A percentile compares a stretch with the other conserved stretches of the same genome.
Conservation (phyloP, 2,888 invertebrate genomes). For the Cataglyphis cursor region DNA sequence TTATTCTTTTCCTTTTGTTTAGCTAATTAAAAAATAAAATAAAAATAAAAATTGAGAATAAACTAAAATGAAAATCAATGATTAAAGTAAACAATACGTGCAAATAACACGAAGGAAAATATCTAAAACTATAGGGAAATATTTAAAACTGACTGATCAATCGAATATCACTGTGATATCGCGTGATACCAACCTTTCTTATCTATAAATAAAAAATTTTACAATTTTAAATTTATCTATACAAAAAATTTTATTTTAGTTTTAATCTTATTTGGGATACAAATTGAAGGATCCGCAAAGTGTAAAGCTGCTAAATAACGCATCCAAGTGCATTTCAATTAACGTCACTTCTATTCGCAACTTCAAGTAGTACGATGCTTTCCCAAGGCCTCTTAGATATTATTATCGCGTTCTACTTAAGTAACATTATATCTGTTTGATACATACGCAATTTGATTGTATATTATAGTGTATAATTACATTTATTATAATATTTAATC, state of each 20-base stretch:
- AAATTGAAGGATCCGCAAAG: conserved; percentile 59
- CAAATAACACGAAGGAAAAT: background rate
- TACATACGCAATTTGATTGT: background rate
- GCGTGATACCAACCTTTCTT: background rate
- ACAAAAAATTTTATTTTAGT: background rate
- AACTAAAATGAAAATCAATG: background rate
- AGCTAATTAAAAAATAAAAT: background rate
- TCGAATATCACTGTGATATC: background rate
- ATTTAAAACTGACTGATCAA: background rate
- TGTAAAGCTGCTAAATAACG: conserved; percentile 50
- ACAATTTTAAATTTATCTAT: background rate
- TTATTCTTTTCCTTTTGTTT: background rate
- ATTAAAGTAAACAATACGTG: background rate
- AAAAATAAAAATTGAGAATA: background rate
- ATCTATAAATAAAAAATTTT: background rate
- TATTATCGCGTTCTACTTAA: conserved; percentile 46
- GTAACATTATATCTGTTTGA: background rate
- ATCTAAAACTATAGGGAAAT: background rate
- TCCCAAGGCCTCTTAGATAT: conserved; percentile 40
- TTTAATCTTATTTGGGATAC: background rate
- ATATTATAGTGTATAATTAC: background rate
- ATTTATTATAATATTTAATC: background rate
- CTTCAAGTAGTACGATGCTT: conserved; percentile 10
- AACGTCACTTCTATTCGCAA: conserved; percentile 49
- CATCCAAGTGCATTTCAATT: conserved; percentile 58